phyloP scores from a whole-genome alignment of 1,140 invertebrate species.

The Drosophila parabipectinata region DNA sequence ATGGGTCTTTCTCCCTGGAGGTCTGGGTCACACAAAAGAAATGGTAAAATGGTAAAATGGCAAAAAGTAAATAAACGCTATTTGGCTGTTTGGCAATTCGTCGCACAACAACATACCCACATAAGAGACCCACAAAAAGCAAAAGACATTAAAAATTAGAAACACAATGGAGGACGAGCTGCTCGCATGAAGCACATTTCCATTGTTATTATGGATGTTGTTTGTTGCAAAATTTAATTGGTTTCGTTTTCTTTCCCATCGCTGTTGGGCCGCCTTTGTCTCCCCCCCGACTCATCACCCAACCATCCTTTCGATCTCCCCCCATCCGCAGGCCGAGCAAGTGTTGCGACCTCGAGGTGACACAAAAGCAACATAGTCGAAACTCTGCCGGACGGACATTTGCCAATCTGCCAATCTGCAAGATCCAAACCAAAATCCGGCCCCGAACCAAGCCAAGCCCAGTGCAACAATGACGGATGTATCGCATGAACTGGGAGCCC shows the following conservation, averaged over 20 bases:
- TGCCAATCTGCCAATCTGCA: conserved; percentile 44
- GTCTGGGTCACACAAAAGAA: conserved; percentile 64
- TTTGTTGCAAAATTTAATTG: conserved; percentile 51
- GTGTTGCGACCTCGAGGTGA: not conserved
- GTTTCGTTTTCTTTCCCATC: conserved; percentile 38
- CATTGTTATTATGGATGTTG: conserved; percentile 41
- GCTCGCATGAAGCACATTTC: conserved; percentile 32
- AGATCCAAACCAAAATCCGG: conserved; percentile 36
- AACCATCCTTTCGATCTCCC: conserved; percentile 4
- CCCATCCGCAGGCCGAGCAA: conserved; percentile 18
- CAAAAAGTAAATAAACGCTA: conserved; percentile 38
- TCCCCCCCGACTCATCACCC: conserved; percentile 9
- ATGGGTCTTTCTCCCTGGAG: conserved; percentile 7
- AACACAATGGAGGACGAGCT: conserved; percentile 12
- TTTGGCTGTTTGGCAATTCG: conserved; percentile 55
- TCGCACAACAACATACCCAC: conserved; percentile 37
- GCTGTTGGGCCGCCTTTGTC: conserved; percentile 15
- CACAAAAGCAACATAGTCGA: not conserved
- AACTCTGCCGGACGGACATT: conserved; percentile 13
- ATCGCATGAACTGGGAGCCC: conserved; percentile 78
- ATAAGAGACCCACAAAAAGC: conserved; percentile 23
- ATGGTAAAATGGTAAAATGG: conserved; percentile 46
- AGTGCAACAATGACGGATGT: conserved; percentile 72
- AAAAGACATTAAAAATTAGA: conserved; percentile 2
- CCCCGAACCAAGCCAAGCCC: conserved; percentile 11